Evolutionary conservation across 1,140 invertebrate species (phyloP).

Genomic region (Papilio helenus): DNA sequence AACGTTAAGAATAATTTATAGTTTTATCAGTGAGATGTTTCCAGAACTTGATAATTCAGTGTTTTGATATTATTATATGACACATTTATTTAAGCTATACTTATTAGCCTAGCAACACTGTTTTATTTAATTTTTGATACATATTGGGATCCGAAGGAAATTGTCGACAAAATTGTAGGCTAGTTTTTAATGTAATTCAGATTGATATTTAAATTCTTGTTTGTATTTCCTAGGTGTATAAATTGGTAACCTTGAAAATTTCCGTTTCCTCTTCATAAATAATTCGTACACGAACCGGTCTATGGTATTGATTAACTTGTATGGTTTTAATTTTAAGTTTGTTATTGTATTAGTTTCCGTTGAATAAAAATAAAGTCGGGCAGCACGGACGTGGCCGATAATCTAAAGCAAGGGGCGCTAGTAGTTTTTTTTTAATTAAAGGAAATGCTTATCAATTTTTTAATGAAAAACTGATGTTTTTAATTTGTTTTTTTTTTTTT

Average conservation of each 20-base stretch:
- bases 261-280: slow-evolving; percentile 3
- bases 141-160: no score
- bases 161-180: not conserved
- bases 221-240: not conserved
- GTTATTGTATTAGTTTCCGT: not conserved
- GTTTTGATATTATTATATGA: not conserved
- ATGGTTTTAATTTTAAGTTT: not conserved
- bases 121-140: no score
- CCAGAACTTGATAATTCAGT: not conserved
- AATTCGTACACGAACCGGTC: slow-evolving; percentile 4
- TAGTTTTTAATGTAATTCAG: not conserved
- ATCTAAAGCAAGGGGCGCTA: no score
- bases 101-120: no score
- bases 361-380: not conserved
- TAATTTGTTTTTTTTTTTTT: rapidly evolving
- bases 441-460: no score
- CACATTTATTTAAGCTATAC: no score
- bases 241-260: slow-evolving; percentile 7
- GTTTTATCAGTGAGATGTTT: not conserved
- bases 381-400: not conserved
- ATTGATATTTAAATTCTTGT: not conserved
- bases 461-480: no score
- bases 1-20: not conserved
- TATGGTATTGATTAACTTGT: not conserved
- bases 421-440: no score